Evolutionary conservation across 1,140 invertebrate genomes (phyloP), one percentile per base, ranked within the genome.

Genomic region (Pseudomyrmex concolor): DNA sequence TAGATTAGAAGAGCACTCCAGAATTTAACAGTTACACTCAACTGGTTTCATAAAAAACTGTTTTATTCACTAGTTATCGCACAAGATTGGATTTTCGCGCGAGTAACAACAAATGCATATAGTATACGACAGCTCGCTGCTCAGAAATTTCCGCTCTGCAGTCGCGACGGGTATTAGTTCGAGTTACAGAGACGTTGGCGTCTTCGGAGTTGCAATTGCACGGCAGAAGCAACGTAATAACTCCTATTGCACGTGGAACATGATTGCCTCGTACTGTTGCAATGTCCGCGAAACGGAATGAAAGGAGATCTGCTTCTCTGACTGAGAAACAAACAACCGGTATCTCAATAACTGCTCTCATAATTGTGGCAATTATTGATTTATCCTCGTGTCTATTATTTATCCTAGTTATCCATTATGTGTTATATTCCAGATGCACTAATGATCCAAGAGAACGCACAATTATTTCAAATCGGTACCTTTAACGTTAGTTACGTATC

Each of bases 171-270:
- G 76, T 80, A 80, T 80, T 80, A 80, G 76, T 71, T 80, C 43
- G 66, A 71, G 76, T 80, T 80, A 80, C 55, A 57, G 76, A 71
- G 76, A 70, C 15, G 64, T 34, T 34, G 45, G 54, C 54, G 22
- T 80, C 76, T 80, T 80, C 19, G 54, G 55, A 80, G 76, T 59
- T 80, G 66, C 76, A 71, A 80, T 71, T 80, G 76, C 76, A 80
- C n/a, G 76, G 43, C 12, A 59, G 76, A 70, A 70, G 76, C 66
- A 71, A 80, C 54, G 43, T 80, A 80, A 80, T 80, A 80, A 80
- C 66, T 80, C 67, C 43, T 59, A 80, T 80, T 80, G 54, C 76
- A 71, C 64, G 54, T 80, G 54, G 43, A 55, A 80, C 43, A 48
- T 54, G 76, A 60, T 80, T 71, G 76, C n/a, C 54, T 70, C 15